phyloP scores from a whole-genome alignment of 2,113 vertebrate species.

The Amphilophus citrinellus region DNA sequence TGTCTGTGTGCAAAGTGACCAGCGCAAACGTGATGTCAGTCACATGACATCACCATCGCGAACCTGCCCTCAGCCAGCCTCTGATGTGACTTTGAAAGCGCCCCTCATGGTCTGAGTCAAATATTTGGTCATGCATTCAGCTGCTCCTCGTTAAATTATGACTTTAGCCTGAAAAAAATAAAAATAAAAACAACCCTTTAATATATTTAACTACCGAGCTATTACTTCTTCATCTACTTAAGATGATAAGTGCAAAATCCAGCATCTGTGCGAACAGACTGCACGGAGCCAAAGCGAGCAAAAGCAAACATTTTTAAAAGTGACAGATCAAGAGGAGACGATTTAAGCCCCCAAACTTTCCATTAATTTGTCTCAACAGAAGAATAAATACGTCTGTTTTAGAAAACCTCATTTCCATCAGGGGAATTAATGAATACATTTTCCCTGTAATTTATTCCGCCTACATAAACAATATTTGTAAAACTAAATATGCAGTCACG shows the following conservation, averaged over 20 bases:
- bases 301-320: not conserved
- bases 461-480: constrained; percentile 3
- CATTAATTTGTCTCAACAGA: constrained; percentile 6
- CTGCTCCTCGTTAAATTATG: constrained; percentile 2
- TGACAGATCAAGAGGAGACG: not conserved
- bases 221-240: not conserved
- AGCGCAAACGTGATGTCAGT: constrained; percentile 21
- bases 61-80: constrained; percentile 44
- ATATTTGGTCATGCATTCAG: constrained; percentile 22
- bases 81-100: constrained; percentile 58
- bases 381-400: not conserved
- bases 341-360: not conserved
- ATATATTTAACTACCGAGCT: not conserved
- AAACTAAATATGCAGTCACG: constrained; percentile 23
- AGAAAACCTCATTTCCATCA: not conserved
- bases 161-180: not conserved
- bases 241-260: not conserved
- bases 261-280: not conserved
- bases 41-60: constrained; percentile 48
- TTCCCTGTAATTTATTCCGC: constrained; percentile 16
- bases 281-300: not conserved
- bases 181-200: not conserved
- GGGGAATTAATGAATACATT: constrained; percentile 1
- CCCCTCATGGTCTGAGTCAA: constrained; percentile 28
- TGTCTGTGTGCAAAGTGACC: constrained; percentile 17